These are phyloP conservation scores for Fopius arisanus DNA, from an alignment of 1,140 invertebrate species.

Conservation along the genomic window DNA sequence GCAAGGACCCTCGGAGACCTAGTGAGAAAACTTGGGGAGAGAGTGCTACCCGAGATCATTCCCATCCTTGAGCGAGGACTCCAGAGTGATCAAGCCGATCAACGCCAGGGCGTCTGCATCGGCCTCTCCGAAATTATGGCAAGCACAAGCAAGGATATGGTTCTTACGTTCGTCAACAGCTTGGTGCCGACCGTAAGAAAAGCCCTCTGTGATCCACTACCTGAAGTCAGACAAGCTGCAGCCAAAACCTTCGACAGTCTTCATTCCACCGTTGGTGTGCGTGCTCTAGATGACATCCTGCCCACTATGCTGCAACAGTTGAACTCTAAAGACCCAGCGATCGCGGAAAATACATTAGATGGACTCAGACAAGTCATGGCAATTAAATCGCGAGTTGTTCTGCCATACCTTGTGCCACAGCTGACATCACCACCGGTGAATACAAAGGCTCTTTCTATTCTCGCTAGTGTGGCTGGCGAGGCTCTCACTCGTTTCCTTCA, in stretches of 20 bases:
- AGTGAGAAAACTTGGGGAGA: conserved; percentile 96
- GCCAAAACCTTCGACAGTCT: conserved; percentile 96
- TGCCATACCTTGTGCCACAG: conserved; percentile 96
- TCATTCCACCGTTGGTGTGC: conserved; percentile 91
- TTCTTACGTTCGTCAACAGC: conserved; percentile 91
- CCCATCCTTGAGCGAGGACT: conserved; percentile 95
- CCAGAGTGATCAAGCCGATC: conserved; percentile 89
- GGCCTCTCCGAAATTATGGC: conserved; percentile 98
- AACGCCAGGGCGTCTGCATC: conserved; percentile 97
- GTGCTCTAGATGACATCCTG: conserved; percentile 97
- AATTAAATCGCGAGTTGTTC: conserved; percentile 92
- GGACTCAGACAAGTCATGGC: conserved; percentile 96
- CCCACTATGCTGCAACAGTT: conserved; percentile 88
- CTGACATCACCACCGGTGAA: conserved; percentile 87
- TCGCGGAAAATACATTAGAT: conserved; percentile 89
- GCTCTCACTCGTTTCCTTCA: conserved; percentile 89
- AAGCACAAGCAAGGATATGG: conserved; percentile 95
- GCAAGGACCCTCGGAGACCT: conserved; percentile 96
- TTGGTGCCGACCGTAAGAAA: conserved; percentile 96
- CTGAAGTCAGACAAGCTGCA: conserved; percentile 92
- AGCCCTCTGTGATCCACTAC: conserved; percentile 91
- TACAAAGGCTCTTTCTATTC: conserved; percentile 90
- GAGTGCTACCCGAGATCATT: conserved; percentile 97
- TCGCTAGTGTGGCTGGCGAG: conserved; percentile 92
- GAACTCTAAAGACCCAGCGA: conserved; percentile 76